Base-by-base conservation (phyloP, 1,140 invertebrate species). In the Galleria mellonella region DNA sequence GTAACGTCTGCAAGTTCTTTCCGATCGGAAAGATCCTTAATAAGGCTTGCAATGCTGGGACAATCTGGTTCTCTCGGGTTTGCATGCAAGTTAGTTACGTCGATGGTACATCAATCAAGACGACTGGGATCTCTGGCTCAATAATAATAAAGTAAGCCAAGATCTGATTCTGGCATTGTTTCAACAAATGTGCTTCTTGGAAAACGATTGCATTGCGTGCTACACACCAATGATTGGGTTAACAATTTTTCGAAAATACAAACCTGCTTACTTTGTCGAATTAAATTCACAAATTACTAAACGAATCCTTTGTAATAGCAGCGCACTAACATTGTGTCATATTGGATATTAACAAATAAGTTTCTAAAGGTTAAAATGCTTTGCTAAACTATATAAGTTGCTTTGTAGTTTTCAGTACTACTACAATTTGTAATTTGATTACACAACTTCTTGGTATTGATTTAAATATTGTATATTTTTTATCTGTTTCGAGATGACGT, bases 91-190 rank as follows among this genome's bases (percentile, higher is more conserved):
- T 41, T 49, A 47, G 43, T 43, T 46, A 55, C 27, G 40, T 43
- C 46, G 45, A 36, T 33, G 35, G 13, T 11, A 41, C 48, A 66
- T 66, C 62, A 62, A 62, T 66, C 62, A 58, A 48, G 17, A 27
- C 38, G 36, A 28, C 14, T 32, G 13, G 33, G 12, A 50, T 52
- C 45, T 35, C 39, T 47, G 51, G 38, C 47, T 43, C 62, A 59
- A 66, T 66, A 62, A 66, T 66, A 62, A 66, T 66, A 66, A 59
- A 66, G 47, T 47, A 62, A 41, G 35, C 40, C 27, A 51, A 35
- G 31, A 58, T 58, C 47, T 40, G 47, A 53, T 53, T 47, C 43
- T 46, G 23, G 44, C 47, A 58, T 52, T 49, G 51, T 53, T 43
- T 43, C 47, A 36, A 54, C 47, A 50, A 61, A 53, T 59, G 49